A percentile compares a stretch with the other conserved stretches of the same genome.
Evolutionary conservation across 2,888 invertebrate genomes (phyloP).

Genomic region (Buathra laborator): DNA sequence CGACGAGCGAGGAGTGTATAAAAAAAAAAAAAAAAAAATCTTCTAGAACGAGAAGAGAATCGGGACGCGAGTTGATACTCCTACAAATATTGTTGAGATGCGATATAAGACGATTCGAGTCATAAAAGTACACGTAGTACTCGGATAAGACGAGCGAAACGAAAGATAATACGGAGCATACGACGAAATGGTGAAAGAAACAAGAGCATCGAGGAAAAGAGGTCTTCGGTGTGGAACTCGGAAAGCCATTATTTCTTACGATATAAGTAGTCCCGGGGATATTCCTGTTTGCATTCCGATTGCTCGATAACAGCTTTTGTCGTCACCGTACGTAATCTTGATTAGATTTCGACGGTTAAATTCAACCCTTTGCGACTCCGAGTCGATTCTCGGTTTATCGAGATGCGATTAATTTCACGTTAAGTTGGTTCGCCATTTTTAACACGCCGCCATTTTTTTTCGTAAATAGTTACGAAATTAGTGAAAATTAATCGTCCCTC

Average conservation of each 20-base stretch:
- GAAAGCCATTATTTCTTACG: slow-evolving; percentile 4
- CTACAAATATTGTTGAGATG: slow-evolving; percentile 35
- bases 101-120: not conserved
- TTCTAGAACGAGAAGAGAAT: not conserved
- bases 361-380: slow-evolving; percentile 22
- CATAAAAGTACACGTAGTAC: not conserved
- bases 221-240: not conserved
- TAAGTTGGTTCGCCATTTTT: not conserved
- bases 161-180: not conserved
- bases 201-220: slow-evolving; percentile 1
- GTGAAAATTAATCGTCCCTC: not conserved
- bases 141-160: slow-evolving; percentile 20
- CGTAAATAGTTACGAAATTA: not conserved
- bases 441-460: no score
- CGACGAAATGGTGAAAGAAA: slow-evolving; percentile 10
- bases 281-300: slow-evolving; percentile 29
- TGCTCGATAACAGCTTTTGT: slow-evolving; percentile 3
- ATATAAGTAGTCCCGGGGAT: not conserved
- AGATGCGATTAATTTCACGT: not conserved
- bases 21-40: not conserved
- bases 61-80: slow-evolving; percentile 30
- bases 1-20: slow-evolving; percentile 5
- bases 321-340: slow-evolving; percentile 18
- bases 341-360: not conserved
- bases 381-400: slow-evolving; percentile 11